Percentiles rank a stretch among this genome's conserved stretches.
Evolutionary conservation across 2,113 vertebrate species (phyloP).

Genomic region (Benitochromis conjunctus): DNA sequence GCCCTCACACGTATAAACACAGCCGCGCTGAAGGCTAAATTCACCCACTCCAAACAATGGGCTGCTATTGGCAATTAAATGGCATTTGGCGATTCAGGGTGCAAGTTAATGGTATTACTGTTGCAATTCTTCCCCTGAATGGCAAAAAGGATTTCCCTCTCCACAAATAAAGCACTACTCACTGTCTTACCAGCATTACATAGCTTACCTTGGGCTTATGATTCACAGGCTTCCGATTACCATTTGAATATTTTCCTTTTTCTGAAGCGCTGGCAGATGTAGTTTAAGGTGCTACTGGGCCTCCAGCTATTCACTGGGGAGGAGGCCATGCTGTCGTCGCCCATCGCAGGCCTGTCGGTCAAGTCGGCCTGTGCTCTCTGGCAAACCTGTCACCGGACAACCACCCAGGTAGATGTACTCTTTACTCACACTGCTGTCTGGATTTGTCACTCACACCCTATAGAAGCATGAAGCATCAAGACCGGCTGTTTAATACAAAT

Average conservation of each 20-base stretch:
- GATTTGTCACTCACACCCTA: constrained; percentile 34
- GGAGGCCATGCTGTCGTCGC: constrained; percentile 46
- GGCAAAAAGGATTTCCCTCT: constrained; percentile 77
- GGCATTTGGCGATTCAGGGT: constrained; percentile 77
- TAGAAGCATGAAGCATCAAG: neutral
- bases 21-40: constrained; percentile 59
- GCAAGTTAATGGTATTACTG: constrained; percentile 81
- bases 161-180: constrained; percentile 78
- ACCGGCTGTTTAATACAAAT: neutral
- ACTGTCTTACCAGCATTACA: constrained; percentile 81
- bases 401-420: constrained; percentile 50
- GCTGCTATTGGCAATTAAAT: constrained; percentile 80
- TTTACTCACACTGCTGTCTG: constrained; percentile 12
- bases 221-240: constrained; percentile 77
- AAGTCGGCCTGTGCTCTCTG: constrained; percentile 1
- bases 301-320: constrained; percentile 41
- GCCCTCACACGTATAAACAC: constrained; percentile 48
- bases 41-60: constrained; percentile 76
- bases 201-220: constrained; percentile 82
- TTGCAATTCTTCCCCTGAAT: constrained; percentile 79
- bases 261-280: constrained; percentile 52
- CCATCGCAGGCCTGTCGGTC: constrained; percentile 61
- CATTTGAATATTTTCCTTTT: constrained; percentile 78
- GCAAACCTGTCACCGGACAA: constrained; percentile 15
- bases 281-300: constrained; percentile 43